Conservation (phyloP, 2,888 invertebrate genomes). For the Beris morrisii region DNA sequence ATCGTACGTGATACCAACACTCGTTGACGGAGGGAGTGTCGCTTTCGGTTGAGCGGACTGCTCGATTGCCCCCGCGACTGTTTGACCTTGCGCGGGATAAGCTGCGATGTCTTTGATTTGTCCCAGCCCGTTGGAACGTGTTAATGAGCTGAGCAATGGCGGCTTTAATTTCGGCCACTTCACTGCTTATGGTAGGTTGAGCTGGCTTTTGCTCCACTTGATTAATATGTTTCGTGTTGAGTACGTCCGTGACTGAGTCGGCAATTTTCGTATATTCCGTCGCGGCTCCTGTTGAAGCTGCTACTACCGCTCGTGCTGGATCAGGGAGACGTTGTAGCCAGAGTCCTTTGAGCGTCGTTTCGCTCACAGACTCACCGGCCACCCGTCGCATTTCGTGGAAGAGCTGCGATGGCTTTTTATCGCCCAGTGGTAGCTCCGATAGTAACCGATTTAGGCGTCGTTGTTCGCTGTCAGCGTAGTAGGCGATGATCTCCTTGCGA, state of each 20-base stretch:
- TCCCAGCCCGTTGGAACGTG: too few relatives aligned
- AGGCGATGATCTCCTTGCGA: not conserved
- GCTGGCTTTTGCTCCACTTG: too few relatives aligned
- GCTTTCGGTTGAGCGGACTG: too few relatives aligned
- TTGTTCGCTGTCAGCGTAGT: constrained; percentile 1
- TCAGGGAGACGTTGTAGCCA: not conserved
- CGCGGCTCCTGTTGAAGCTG: not conserved
- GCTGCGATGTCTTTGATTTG: too few relatives aligned
- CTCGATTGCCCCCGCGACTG: too few relatives aligned
- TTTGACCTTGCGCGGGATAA: too few relatives aligned
- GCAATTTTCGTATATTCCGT: not conserved
- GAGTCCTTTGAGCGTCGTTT: not conserved
- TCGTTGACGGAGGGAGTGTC: too few relatives aligned
- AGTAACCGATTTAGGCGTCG: not conserved
- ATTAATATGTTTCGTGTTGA: too few relatives aligned
- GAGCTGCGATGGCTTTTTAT: not conserved
- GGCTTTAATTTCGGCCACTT: too few relatives aligned
- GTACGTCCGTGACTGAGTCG: not conserved
- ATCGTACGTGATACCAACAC: too few relatives aligned
- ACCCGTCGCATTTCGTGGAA: not conserved
- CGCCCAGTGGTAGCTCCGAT: not conserved
- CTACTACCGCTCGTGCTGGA: not conserved
- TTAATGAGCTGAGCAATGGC: too few relatives aligned
- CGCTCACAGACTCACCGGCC: not conserved
- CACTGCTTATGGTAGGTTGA: too few relatives aligned